phyloP scores from a whole-genome alignment of 2,797 vertebrate species.

The Ispidina lecontei region DNA sequence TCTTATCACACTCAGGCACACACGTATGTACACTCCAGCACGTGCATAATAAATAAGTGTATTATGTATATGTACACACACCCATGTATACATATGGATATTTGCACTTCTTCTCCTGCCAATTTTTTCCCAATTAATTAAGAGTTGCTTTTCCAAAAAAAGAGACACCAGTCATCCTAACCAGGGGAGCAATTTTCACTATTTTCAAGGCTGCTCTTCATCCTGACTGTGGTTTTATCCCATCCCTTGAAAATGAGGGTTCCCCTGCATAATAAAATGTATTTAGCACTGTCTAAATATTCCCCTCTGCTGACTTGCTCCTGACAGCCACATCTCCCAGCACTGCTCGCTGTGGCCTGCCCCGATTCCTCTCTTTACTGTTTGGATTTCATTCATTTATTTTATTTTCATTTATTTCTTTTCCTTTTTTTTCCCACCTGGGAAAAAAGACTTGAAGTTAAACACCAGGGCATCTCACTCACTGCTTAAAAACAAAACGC shows the following conservation, averaged over 20 bases:
- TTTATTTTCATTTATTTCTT: background rate
- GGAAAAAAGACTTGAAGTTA: background rate
- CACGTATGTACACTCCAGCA: background rate
- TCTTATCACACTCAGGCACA: slow-evolving; percentile 37
- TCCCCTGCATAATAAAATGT: background rate
- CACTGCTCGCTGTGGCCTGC: background rate
- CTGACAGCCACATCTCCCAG: background rate
- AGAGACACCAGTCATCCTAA: background rate
- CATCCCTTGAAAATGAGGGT: background rate
- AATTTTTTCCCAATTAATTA: slow-evolving; percentile 19
- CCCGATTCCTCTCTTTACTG: background rate
- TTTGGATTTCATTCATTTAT: background rate
- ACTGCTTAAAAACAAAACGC: background rate
- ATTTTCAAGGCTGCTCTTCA: background rate
- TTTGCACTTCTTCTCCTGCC: background rate
- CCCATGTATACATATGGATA: background rate
- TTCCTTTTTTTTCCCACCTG: background rate
- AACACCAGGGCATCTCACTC: background rate
- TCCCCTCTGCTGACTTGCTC: background rate
- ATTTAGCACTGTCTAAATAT: background rate
- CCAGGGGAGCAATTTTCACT: background rate
- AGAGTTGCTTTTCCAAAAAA: background rate
- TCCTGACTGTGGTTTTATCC: background rate
- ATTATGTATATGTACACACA: background rate
- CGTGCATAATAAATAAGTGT: slow-evolving; percentile 23